Evolutionary conservation across 92 coral and sea anemone species (phyloP), one percentile per base, ranked within the genome.

Genomic region (Bergia sp.): DNA sequence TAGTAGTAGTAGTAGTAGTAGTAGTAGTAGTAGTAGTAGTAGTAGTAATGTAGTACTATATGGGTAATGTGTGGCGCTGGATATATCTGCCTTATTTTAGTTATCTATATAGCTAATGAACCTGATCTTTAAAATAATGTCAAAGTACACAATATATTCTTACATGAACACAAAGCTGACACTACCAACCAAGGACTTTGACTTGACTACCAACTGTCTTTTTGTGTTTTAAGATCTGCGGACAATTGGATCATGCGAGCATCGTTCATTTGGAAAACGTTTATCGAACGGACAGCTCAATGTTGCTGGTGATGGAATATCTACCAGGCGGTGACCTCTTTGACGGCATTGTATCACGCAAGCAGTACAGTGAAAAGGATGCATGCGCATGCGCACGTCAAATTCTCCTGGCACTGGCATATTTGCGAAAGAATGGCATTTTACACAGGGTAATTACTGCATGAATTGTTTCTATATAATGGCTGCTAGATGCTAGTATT

Each of bases 301-400:
- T 96, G 45, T 91, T 92, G 3, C 91, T 96, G 57, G 99, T 96
- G 15, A 89, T 96, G 67, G 99, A 96, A 84, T 96, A 96, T 81
- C 93, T 96, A 0, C 98, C 98, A 38, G 98, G 99, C 9, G 99
- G 99, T n/a, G 99, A 96, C 81, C 92, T 96, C 88, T 96, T 96
- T 81, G 99, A 96, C 81, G 99, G 99, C 18, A 90, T 96, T 75
- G 98, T 96, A 43, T 89, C 98, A 29, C 92, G 99, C 84, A 93
- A 94, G 12, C 92, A 89, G 78, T 96, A 91, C 95, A 95, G 98
- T 29, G 99, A 96, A 74, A 96, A 93, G 82, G 98, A 96, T 89
- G 98, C 98, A 23, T 96, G 99, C 86, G 92, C 96, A 8, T 93
- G 98, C 75, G 90, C 93, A 11, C 90, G 95, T 29, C 99, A 96